Evolutionary conservation across 2,888 invertebrate genomes (phyloP), one percentile per base, ranked within the genome.

Genomic region (Caenorhabditis sp.): DNA sequence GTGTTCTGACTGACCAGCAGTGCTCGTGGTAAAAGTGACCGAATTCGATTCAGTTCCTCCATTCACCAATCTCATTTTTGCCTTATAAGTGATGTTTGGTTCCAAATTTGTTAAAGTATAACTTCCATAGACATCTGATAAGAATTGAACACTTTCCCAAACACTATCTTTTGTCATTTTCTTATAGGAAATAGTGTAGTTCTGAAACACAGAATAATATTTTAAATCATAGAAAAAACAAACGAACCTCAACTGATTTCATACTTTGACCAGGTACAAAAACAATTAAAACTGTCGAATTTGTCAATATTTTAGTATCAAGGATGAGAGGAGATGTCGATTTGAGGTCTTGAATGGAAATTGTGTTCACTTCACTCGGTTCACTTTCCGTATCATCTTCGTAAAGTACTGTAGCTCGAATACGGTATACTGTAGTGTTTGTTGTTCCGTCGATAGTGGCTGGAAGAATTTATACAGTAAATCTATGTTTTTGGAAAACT

Each of bases 261-360:
- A 69, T 73, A 62, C 75, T 69, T 50, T 79, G 75, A 0, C 72
- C 62, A 0, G 79, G 77, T 19, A 77, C 65, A 59, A 79, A 79
- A n/a, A 50, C 50, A 37, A 79, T 75, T 6, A 79, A 58, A 27
- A 75, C 77, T 3, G 75, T 72, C 2, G 76, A 71, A 19, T 79
- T 79, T 43, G 65, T 62, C 31, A 77, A 58, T 10, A 77, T 75
- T 49, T 75, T 69, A 5, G 79, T 68, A 12, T 54, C 62, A 17
- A 68, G 58, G 24, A 79, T 72, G 43, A 79, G 54, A 14, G 79
- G 79, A 0, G 79, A 66, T 21, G 68, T 72, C 23, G 75, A 69
- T 26, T 63, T 74, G 14, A 70, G 66, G 6, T 61, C 55, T 26
- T 51, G 62, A n/a, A 75, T 77, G 37, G 75, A 62, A 12, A 79